Conservation (phyloP, 2,113 vertebrate genomes). For the Gnathonemus echidnorhynchus region DNA sequence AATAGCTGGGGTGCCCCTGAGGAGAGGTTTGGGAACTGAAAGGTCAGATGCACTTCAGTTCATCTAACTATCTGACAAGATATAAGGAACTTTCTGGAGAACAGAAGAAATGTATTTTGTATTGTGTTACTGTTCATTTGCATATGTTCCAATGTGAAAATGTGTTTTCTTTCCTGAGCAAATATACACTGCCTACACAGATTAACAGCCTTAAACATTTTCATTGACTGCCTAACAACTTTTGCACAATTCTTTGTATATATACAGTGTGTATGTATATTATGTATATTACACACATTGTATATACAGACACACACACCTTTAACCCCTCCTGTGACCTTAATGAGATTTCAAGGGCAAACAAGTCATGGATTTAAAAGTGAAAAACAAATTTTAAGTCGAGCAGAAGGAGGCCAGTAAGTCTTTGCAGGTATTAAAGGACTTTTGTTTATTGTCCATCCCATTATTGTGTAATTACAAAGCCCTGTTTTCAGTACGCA, state of each 20-base stretch:
- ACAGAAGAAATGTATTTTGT: not conserved
- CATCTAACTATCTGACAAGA: not conserved
- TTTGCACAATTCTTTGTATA: not conserved
- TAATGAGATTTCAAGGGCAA: not conserved
- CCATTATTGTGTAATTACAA: not conserved
- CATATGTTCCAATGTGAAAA: not conserved
- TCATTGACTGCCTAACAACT: not conserved
- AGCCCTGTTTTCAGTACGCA: not conserved
- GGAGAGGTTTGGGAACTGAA: not conserved
- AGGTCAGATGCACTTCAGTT: not conserved
- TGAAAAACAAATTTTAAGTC: not conserved
- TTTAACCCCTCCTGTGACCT: not conserved
- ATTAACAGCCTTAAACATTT: not conserved
- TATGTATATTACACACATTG: not conserved
- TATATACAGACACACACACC: not conserved
- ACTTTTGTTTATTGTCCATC: not conserved
- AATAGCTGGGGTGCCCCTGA: not conserved
- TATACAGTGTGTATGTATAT: not conserved
- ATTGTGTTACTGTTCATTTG: not conserved
- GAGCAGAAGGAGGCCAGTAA: not conserved
- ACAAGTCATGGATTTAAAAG: not conserved
- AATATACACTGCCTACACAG: not conserved
- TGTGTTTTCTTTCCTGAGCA: not conserved
- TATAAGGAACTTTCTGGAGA: not conserved
- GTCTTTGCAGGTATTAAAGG: not conserved